Conservation (phyloP, 2,888 invertebrate species). For the Cosmopolites sordidus region DNA sequence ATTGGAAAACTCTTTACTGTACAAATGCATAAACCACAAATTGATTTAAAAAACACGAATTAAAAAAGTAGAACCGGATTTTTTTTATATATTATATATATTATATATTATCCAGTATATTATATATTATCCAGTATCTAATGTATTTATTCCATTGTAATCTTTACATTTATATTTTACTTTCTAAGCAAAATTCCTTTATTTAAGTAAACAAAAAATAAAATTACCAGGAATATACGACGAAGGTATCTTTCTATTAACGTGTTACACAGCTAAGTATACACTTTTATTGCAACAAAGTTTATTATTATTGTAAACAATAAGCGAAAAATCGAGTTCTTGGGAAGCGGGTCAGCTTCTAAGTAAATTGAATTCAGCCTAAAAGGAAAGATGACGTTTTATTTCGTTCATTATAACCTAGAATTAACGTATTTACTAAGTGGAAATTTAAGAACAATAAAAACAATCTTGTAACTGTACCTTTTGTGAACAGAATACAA, state of each 20-base stretch:
- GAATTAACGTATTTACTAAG: not conserved
- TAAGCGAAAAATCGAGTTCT: slow-evolving; percentile 16
- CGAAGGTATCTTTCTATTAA: not conserved
- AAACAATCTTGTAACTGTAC: no score
- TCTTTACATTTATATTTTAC: no score
- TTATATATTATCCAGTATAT: no score
- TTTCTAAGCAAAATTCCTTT: not conserved
- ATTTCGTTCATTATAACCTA: not conserved
- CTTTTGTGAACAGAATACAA: no score
- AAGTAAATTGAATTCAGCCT: not conserved
- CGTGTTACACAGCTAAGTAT: not conserved
- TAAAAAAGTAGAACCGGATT: no score
- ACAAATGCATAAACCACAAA: no score
- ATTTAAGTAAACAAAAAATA: not conserved
- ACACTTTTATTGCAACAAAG: slow-evolving; percentile 1
- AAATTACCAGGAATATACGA: not conserved
- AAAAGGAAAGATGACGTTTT: not conserved
- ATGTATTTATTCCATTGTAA: no score
- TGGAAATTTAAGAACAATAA: not conserved
- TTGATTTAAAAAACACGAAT: no score
- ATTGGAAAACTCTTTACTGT: no score
- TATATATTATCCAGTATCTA: no score
- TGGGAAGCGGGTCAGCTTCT: slow-evolving; percentile 12
- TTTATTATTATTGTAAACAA: slow-evolving; percentile 13
- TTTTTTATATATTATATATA: no score